A percentile compares a stretch with the other conserved stretches of the same genome.
These are phyloP conservation scores for Alloplasta piceator DNA, from an alignment of 2,888 invertebrate genomes.

Conservation along the genomic window DNA sequence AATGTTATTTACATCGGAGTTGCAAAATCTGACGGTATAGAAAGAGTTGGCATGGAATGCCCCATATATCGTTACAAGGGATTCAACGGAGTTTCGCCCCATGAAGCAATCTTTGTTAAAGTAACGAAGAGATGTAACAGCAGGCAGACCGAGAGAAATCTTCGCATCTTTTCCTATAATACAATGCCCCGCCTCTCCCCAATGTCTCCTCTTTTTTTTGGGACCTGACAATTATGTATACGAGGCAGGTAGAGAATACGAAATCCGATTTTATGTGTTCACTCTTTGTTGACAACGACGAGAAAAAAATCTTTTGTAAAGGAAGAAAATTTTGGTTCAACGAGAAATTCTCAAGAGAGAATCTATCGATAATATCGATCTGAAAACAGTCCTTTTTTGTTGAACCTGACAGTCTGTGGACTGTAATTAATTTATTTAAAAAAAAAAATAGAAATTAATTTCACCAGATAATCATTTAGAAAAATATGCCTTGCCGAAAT, in stretches of 20 bases:
- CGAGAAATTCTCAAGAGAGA: neutral
- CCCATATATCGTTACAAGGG: too few relatives aligned
- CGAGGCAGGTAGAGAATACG: conserved; percentile 57
- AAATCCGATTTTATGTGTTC: neutral
- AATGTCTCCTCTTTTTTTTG: conserved; percentile 33
- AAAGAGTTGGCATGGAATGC: too few relatives aligned
- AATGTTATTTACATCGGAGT: too few relatives aligned
- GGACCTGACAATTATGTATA: conserved; percentile 67
- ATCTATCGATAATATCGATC: too few relatives aligned
- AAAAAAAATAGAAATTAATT: too few relatives aligned
- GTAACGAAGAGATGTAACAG: conserved; percentile 68
- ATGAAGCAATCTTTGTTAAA: conserved; percentile 22
- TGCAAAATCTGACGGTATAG: too few relatives aligned
- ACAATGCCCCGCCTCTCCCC: conserved; percentile 45
- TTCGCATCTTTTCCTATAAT: conserved; percentile 58
- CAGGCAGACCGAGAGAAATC: conserved; percentile 70
- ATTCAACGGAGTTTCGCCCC: too few relatives aligned
- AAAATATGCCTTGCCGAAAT: too few relatives aligned
- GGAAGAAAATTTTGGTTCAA: neutral
- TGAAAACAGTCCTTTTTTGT: neutral
- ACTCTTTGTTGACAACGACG: too few relatives aligned
- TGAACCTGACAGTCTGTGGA: neutral
- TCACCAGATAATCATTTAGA: too few relatives aligned
- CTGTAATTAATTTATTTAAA: too few relatives aligned
- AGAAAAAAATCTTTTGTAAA: neutral